Percentiles rank a stretch among this genome's conserved stretches.
Conservation (phyloP, 2,113 vertebrate genomes). For the Neoarius graeffei region DNA sequence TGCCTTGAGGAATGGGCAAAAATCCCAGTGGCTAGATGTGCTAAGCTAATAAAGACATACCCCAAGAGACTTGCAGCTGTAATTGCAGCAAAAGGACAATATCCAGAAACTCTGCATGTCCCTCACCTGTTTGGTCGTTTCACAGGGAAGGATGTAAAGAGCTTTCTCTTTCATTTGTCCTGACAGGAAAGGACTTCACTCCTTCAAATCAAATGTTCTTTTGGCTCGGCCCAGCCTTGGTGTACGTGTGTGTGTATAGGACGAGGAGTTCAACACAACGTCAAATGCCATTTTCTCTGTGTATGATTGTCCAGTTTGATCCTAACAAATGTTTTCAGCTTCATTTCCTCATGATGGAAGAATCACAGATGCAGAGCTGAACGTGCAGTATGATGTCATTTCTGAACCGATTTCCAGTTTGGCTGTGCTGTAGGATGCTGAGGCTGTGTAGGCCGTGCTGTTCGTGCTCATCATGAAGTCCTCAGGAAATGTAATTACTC, state of each 20-base stretch:
- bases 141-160: not conserved
- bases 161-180: not conserved
- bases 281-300: not conserved
- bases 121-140: not conserved
- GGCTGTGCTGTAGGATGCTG: not conserved
- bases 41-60: no score
- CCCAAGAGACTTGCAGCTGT: no score
- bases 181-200: not conserved
- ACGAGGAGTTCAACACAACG: not conserved
- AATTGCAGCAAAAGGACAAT: no score
- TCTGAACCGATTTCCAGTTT: not conserved
- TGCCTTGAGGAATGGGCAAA: no score
- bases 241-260: not conserved
- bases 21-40: no score
- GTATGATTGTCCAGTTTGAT: not conserved
- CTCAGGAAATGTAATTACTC: not conserved
- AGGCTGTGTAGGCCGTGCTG: no score
- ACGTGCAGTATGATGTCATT: not conserved
- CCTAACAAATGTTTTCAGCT: not conserved
- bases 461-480: not conserved
- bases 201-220: not conserved
- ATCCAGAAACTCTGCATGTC: no score
- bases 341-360: not conserved
- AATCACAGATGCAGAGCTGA: not conserved
- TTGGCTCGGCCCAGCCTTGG: not conserved